Base-by-base conservation (phyloP, 2,113 vertebrate genomes). In the Thymallus thymallus region DNA sequence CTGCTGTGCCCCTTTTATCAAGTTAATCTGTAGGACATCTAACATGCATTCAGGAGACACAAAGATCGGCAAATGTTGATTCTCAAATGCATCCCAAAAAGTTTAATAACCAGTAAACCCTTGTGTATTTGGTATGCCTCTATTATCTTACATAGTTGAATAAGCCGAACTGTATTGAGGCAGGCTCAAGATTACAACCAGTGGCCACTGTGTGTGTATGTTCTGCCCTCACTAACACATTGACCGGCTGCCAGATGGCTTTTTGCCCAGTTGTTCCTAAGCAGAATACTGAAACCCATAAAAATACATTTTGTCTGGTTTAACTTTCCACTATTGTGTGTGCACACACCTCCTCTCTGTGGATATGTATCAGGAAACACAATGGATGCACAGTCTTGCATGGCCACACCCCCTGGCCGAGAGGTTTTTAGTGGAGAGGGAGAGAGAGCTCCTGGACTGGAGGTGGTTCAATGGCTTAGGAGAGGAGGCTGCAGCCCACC, bases 321-420 rank as follows among this genome's bases (percentile, higher is more conserved):
- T 9, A 41, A 41, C 35, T 41, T 88, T 94, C 93, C 91, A 91
- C 86, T 90, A 82, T 85, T 92, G 71, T 84, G 32, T 35, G 78
- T 81, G 77, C 16, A 45, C 69, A 32, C 65, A 68, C 87, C 83
- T 86, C 87, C 90, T 82, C 85, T 72, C 48, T 92, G 90, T 45
- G n/a, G 10, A 48, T 70, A 74, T 82, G 69, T 68, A 77, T 77
- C 66, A 77, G 83, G 88, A 90, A 92, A 90, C 88, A 94, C 90
- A 95, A 93, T 91, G 91, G 90, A 85, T 87, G 90, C 81, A 92
- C 88, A 94, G 90, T 94, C 89, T 92, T 91, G 87, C 79, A 89
- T 88, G 94, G 90, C 80, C 92, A 91, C 91, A 90, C 91, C 92
- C 64, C 9, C 35, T 35, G 14, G 29, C 10, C 7, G 41, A 23